Conservation (phyloP, 1,140 invertebrate species). For the Ceratoteleas bidentatus region DNA sequence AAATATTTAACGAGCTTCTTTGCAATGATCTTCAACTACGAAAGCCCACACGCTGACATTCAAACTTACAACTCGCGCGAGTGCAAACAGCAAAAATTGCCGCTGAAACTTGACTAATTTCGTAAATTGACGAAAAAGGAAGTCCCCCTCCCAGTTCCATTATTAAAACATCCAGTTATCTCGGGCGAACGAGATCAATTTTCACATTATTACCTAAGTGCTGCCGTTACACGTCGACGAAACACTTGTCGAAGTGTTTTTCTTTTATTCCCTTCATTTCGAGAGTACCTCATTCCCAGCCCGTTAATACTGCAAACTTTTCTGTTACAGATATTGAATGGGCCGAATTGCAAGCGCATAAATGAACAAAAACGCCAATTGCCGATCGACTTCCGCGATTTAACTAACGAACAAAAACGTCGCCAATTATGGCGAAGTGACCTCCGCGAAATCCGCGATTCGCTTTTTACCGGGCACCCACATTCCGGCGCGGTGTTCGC, state of each 20-base stretch:
- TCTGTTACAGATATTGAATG: slow-evolving; percentile 54
- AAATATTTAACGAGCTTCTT: too few species aligned
- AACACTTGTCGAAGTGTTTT: slow-evolving; percentile 54
- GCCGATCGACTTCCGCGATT: too few species aligned
- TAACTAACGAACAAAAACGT: too few species aligned
- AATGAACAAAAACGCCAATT: too few species aligned
- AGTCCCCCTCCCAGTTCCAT: neutral
- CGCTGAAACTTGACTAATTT: slow-evolving; percentile 13
- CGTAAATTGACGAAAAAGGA: slow-evolving; percentile 8
- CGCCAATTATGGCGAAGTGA: slow-evolving; percentile 15
- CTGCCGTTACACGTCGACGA: slow-evolving; percentile 27
- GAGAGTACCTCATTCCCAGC: slow-evolving; percentile 45
- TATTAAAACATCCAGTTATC: slow-evolving; percentile 38
- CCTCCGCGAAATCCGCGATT: slow-evolving; percentile 67
- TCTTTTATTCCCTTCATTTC: slow-evolving; percentile 48
- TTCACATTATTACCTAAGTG: slow-evolving; percentile 48
- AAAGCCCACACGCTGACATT: neutral
- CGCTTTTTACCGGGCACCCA: slow-evolving; percentile 55
- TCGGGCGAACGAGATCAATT: slow-evolving; percentile 32
- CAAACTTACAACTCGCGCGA: neutral
- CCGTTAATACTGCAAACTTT: slow-evolving; percentile 54
- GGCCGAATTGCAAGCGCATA: too few species aligned
- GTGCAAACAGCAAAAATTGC: slow-evolving; percentile 5
- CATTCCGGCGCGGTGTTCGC: slow-evolving; percentile 57
- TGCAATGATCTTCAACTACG: too few species aligned